Percentiles rank a stretch among this genome's conserved stretches.
phyloP scores from a whole-genome alignment of 1,140 invertebrate genomes.

The Muscidifurax raptorellus region DNA sequence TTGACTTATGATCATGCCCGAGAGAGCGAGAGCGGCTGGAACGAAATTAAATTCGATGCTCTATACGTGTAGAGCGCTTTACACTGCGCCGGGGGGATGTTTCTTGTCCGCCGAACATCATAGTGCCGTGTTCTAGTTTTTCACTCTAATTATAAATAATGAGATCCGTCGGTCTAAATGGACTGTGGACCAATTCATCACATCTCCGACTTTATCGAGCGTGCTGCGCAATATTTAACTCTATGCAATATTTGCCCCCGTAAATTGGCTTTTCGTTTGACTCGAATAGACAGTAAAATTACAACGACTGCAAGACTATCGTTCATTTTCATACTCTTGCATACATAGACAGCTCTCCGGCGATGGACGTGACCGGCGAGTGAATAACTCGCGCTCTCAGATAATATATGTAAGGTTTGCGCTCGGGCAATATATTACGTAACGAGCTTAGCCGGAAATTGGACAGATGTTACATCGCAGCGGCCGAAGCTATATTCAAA shows the following conservation, averaged over 20 bases:
- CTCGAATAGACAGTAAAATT: not conserved
- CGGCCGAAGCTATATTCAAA: slow-evolving; percentile 1
- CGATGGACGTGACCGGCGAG: not conserved
- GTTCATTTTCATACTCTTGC: not conserved
- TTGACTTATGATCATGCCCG: slow-evolving; percentile 42
- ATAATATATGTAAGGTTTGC: no score
- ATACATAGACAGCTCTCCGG: not conserved
- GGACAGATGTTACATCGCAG: not conserved
- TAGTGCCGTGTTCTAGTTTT: not conserved
- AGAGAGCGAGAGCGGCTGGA: not conserved
- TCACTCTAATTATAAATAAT: not conserved
- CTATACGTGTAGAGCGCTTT: not conserved
- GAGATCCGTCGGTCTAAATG: not conserved
- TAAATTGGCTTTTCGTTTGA: not conserved
- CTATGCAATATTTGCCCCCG: not conserved
- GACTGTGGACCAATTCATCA: not conserved
- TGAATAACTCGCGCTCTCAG: not conserved
- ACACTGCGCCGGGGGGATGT: not conserved
- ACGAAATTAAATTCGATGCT: slow-evolving; percentile 33
- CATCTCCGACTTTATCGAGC: not conserved
- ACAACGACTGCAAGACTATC: not conserved
- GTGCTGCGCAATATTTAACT: not conserved
- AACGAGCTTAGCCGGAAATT: not conserved
- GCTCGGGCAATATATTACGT: not conserved
- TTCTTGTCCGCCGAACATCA: not conserved